These are phyloP conservation scores for Metridium senile DNA, from an alignment of 92 coral and sea anemone species.

Conservation along the genomic window DNA sequence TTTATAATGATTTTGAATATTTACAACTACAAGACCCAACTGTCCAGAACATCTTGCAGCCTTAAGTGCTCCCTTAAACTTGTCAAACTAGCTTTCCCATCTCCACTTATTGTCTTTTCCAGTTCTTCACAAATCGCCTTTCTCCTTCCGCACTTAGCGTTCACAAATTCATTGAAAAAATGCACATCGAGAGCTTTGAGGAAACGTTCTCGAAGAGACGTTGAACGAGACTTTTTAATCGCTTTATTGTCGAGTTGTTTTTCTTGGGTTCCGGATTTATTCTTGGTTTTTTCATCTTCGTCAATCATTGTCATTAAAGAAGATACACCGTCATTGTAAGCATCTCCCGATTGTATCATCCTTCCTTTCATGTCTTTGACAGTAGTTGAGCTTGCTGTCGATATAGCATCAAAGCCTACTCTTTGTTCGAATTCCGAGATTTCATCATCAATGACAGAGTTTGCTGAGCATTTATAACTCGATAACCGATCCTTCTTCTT, in stretches of 20 bases:
- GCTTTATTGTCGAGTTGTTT: background rate
- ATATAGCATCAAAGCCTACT: constrained; percentile 14
- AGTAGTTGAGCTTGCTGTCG: background rate
- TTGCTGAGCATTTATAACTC: constrained; percentile 15
- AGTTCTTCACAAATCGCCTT: constrained; percentile 84
- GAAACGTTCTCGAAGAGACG: constrained; percentile 30
- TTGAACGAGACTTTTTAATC: background rate
- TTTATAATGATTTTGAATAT: too few species aligned
- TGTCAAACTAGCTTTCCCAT: constrained; percentile 33
- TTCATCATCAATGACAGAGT: constrained; percentile 23
- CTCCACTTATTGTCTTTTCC: constrained; percentile 31
- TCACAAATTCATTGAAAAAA: constrained; percentile 60
- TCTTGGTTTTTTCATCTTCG: constrained; percentile 24
- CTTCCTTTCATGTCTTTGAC: constrained; percentile 51
- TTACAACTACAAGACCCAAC: constrained; percentile 61
- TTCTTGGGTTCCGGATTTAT: background rate
- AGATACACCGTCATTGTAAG: constrained; percentile 34
- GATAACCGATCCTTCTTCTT: constrained; percentile 26
- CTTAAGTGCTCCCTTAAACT: constrained; percentile 64
- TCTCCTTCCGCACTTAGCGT: constrained; percentile 44
- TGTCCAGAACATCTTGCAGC: constrained; percentile 59
- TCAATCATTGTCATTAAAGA: constrained; percentile 21
- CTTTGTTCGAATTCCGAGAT: constrained; percentile 17
- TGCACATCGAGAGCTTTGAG: constrained; percentile 56
- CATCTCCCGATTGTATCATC: constrained; percentile 22